A percentile compares a stretch with the other conserved stretches of the same genome.
Evolutionary conservation across 2,888 invertebrate genomes (phyloP).

Genomic region (Chouioia cunea): DNA sequence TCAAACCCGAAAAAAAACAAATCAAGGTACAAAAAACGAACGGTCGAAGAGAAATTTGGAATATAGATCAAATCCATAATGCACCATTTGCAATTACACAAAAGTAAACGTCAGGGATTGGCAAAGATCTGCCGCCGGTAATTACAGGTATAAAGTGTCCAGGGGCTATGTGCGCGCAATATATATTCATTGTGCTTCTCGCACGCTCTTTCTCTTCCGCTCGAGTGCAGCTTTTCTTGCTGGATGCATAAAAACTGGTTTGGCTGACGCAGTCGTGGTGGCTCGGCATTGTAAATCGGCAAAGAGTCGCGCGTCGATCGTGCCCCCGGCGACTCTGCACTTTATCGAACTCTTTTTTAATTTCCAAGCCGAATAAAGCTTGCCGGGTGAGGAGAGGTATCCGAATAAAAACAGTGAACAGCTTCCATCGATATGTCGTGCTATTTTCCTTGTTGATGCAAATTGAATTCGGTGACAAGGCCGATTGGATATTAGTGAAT

Average conservation of each 20-base stretch:
- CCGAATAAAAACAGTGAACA: not conserved
- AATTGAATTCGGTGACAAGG: too few relatives aligned
- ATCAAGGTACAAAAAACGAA: too few relatives aligned
- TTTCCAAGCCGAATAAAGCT: too few relatives aligned
- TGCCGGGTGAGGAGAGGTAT: not conserved
- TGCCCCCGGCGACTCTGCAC: slow-evolving; percentile 5
- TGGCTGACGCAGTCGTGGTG: not conserved
- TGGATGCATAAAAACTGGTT: slow-evolving; percentile 21
- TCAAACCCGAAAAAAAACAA: too few relatives aligned
- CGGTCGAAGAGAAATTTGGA: too few relatives aligned
- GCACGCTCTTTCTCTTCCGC: slow-evolving; percentile 19
- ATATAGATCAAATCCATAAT: too few relatives aligned
- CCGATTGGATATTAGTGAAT: not conserved
- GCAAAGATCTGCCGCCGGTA: not conserved
- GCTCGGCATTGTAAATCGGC: slow-evolving; percentile 31
- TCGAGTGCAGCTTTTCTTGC: slow-evolving; percentile 16
- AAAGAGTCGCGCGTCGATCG: not conserved
- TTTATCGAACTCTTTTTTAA: slow-evolving; percentile 12
- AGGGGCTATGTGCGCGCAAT: not conserved
- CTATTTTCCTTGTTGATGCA: too few relatives aligned
- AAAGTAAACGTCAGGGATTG: too few relatives aligned
- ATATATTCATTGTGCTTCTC: slow-evolving; percentile 17
- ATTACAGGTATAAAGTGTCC: slow-evolving; percentile 8
- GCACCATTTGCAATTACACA: too few relatives aligned
- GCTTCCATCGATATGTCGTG: slow-evolving; percentile 6